These are phyloP conservation scores for Promerops cafer DNA, from an alignment of 2,113 vertebrate genomes.

Conservation along the genomic window DNA sequence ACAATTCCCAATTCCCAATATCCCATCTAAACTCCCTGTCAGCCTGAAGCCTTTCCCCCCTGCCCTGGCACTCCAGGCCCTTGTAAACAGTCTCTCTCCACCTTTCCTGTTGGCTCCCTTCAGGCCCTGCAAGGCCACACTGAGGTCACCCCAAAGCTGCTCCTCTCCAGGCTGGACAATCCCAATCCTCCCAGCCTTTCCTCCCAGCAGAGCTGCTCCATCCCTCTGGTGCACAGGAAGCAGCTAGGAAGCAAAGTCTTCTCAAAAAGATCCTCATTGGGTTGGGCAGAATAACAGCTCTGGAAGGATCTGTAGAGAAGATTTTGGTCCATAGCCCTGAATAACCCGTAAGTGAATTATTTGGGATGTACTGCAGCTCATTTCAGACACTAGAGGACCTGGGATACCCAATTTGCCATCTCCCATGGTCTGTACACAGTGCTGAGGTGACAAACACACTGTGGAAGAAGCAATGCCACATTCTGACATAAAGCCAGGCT, in stretches of 20 bases:
- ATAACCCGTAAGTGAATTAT: not conserved
- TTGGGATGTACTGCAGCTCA: not conserved
- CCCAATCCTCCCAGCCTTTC: not conserved
- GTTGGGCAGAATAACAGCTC: not conserved
- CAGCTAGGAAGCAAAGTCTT: not conserved
- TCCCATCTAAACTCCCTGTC: not conserved
- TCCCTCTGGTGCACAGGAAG: not conserved
- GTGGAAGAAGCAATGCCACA: not conserved
- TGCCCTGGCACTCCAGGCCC: not conserved
- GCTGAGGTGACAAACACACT: not conserved
- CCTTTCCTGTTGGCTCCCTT: not conserved
- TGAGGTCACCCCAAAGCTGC: not conserved
- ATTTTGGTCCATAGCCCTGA: not conserved
- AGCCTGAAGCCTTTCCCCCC: not conserved
- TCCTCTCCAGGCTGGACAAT: not conserved
- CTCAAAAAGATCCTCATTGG: not conserved
- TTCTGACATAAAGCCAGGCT: not conserved
- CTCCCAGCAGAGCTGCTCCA: not conserved
- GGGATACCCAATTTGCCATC: not conserved
- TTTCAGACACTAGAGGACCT: not conserved
- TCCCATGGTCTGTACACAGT: not conserved
- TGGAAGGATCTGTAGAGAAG: not conserved
- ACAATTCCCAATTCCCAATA: too few species aligned
- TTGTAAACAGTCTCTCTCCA: not conserved
- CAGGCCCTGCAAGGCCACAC: accelerated